phyloP scores from a whole-genome alignment of 35 echinoderm and acorn worm genomes.

The Acanthaster planci region DNA sequence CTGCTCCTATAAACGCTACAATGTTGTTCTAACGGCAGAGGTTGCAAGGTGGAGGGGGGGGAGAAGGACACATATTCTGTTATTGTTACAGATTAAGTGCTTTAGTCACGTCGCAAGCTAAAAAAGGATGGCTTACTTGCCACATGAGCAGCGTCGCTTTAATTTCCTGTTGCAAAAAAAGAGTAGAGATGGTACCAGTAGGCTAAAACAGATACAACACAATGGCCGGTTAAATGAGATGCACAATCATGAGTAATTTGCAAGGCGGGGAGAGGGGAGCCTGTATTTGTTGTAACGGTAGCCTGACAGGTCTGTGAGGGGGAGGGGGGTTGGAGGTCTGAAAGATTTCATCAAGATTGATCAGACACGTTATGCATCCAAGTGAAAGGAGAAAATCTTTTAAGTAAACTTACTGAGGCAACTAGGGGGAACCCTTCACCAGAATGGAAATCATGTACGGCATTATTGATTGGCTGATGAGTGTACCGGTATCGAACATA shows the following conservation, averaged over 20 bases:
- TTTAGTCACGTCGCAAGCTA: neutral
- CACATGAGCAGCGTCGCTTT: neutral
- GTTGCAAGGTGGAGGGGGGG: neutral
- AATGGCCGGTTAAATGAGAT: neutral
- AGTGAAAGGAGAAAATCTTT: no score
- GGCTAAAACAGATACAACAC: neutral
- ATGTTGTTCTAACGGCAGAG: constrained; percentile 1
- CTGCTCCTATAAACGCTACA: neutral
- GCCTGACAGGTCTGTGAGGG: no score
- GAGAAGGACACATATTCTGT: neutral
- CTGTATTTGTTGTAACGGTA: neutral
- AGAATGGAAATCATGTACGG: no score
- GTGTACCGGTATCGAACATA: no score
- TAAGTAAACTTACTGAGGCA: no score
- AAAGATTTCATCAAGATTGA: no score
- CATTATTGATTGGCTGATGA: no score
- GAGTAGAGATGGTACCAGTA: neutral
- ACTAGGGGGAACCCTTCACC: no score
- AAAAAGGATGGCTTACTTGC: neutral
- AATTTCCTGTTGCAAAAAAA: neutral
- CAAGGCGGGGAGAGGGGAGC: neutral
- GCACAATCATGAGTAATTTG: neutral
- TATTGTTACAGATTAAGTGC: constrained; percentile 1
- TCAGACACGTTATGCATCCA: no score
- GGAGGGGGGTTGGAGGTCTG: no score